Conservation (phyloP, 2,888 invertebrate species). For the Smittia aterrima region DNA sequence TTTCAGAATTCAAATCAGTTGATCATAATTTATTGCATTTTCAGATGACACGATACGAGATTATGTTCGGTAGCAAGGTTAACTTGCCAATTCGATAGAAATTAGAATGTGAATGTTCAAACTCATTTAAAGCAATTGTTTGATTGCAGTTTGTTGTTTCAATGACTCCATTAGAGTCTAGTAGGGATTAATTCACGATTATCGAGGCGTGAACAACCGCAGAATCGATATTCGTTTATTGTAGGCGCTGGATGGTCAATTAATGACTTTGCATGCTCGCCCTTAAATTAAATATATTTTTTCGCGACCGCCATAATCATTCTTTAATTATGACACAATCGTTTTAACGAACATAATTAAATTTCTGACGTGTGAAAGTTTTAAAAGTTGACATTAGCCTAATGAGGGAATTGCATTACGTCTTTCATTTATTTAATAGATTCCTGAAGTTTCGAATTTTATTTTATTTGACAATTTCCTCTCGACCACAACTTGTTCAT, state of each 20-base stretch:
- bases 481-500: neutral
- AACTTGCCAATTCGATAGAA: neutral
- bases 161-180: neutral
- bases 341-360: neutral
- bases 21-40: neutral
- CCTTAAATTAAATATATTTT: neutral
- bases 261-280: neutral
- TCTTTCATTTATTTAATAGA: neutral
- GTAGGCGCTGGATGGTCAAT: constrained; percentile 1
- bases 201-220: neutral
- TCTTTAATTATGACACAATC: constrained; percentile 9
- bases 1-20: neutral
- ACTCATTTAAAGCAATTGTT: no score
- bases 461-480: neutral
- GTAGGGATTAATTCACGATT: neutral
- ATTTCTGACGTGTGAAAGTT: neutral
- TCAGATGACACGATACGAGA: neutral
- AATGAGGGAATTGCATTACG: neutral
- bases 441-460: no score
- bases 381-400: no score
- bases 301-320: neutral
- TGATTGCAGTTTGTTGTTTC: no score
- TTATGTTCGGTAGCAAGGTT: neutral
- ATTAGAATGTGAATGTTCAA: neutral
- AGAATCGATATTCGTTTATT: neutral